Conservation (phyloP, 1,140 invertebrate species). For the Centruroides vittatus region DNA sequence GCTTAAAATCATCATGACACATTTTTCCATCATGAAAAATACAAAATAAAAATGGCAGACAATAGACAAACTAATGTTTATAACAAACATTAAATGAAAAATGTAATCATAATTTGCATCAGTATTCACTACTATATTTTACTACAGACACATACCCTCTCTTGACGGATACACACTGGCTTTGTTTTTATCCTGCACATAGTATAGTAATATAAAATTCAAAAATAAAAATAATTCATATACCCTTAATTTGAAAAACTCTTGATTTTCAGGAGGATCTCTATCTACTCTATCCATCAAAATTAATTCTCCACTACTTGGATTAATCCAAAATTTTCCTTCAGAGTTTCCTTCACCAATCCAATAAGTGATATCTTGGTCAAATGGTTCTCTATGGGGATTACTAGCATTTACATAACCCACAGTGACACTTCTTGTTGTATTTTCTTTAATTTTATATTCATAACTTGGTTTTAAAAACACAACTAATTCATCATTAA, state of each 20-base stretch:
- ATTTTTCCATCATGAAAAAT: too few species aligned
- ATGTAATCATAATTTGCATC: too few species aligned
- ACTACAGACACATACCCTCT: too few species aligned
- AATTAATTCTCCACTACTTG: slow-evolving; percentile 27
- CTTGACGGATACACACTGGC: too few species aligned
- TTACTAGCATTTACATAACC: slow-evolving; percentile 22
- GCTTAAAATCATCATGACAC: too few species aligned
- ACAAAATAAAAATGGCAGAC: too few species aligned
- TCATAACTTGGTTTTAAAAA: slow-evolving; percentile 21
- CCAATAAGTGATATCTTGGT: slow-evolving; percentile 24
- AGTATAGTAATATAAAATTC: too few species aligned
- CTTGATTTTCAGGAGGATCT: slow-evolving; percentile 22
- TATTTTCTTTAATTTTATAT: slow-evolving; percentile 19
- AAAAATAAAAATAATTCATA: background rate
- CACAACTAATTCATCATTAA: slow-evolving; percentile 22
- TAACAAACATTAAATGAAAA: too few species aligned
- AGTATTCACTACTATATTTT: too few species aligned
- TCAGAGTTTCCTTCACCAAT: slow-evolving; percentile 13
- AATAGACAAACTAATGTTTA: too few species aligned
- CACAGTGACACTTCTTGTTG: slow-evolving; percentile 16
- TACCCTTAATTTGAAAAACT: slow-evolving; percentile 20
- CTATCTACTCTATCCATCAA: slow-evolving; percentile 23
- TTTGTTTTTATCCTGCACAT: too few species aligned
- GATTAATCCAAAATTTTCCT: slow-evolving; percentile 29
- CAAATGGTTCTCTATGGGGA: slow-evolving; percentile 7